Base-by-base conservation (phyloP, 2,113 vertebrate genomes). In the Raja brachyura region DNA sequence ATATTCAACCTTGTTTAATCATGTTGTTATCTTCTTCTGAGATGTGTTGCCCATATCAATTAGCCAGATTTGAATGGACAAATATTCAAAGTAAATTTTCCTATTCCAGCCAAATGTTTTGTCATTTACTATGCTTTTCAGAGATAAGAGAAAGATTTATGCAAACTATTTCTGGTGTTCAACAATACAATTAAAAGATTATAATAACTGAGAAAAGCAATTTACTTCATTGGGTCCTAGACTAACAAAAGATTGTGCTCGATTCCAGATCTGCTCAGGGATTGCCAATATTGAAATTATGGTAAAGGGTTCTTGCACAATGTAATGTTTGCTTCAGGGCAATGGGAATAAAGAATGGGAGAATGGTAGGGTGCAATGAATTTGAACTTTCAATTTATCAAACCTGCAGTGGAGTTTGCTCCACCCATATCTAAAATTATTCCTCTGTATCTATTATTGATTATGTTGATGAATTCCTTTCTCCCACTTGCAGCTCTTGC, bases 11-110 rank as follows among this genome's bases (percentile, higher is more conserved):
- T 63, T 63, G 28, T 2, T 63, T 31, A 31, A 63, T 18, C 83
- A 33, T 31, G 28, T 88, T 63, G 13, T 6, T 31, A 88, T 31
- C 83, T 63, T 28, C 59, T 59, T 31, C 14, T 31, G 59, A 88
- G 83, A 63, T 25, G 61, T 8, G 8, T 11, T 88, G 25, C 28
- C 59, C 9, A 14, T 31, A 31, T 63, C n/a, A 63, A 63, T 85
- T 22, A 11, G 22, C 54, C 54, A 85, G 22, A 59, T 88, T n/a
- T 31, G 28, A 31, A 63, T 18, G 31, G 56, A 18, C 28, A 31
- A 28, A 31, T n/a, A 86, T 86, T 63, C 56, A 11, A 63, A 86
- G 83, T 61, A 63, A 88, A 88, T 88, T 88, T 88, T 33, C 83
- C 56, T 88, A 5, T 61, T 63, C 83, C 28, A 63, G 11, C 13